Percentiles rank a stretch among this genome's conserved stretches.
Conservation (phyloP, 2,797 vertebrate species). For the Onychomys torridus region DNA sequence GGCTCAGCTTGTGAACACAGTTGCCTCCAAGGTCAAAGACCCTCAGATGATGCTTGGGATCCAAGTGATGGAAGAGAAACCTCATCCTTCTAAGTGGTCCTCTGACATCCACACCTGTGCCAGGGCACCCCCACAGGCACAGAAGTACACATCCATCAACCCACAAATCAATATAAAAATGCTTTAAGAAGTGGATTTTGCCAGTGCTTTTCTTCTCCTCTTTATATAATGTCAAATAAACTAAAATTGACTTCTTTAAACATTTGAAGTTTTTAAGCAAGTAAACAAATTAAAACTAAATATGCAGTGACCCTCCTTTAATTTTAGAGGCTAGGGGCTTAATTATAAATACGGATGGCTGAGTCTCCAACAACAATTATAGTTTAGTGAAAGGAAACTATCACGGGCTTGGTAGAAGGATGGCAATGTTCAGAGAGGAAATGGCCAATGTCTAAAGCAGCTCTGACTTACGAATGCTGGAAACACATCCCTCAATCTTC, state of each 20-base stretch:
- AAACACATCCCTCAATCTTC: background rate
- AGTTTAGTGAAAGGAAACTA: background rate
- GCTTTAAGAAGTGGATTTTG: background rate
- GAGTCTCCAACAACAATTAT: background rate
- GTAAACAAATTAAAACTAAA: slow-evolving; percentile 26
- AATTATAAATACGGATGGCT: background rate
- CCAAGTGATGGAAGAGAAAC: background rate
- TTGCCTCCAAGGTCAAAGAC: no score
- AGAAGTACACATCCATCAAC: background rate
- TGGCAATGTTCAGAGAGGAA: background rate
- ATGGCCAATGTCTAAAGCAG: background rate
- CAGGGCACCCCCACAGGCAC: background rate
- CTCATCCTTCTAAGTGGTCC: background rate
- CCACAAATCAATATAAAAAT: background rate
- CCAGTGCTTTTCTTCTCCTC: background rate
- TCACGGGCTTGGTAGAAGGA: background rate
- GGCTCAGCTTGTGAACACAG: background rate
- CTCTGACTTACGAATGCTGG: background rate
- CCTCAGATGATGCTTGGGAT: background rate
- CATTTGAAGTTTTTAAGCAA: background rate
- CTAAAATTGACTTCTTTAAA: background rate
- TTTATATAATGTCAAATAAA: background rate
- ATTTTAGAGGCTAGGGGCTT: background rate
- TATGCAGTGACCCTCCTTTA: background rate
- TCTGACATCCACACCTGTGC: background rate